Conservation (phyloP, 2,888 invertebrate species). For the Therioaphis trifolii region DNA sequence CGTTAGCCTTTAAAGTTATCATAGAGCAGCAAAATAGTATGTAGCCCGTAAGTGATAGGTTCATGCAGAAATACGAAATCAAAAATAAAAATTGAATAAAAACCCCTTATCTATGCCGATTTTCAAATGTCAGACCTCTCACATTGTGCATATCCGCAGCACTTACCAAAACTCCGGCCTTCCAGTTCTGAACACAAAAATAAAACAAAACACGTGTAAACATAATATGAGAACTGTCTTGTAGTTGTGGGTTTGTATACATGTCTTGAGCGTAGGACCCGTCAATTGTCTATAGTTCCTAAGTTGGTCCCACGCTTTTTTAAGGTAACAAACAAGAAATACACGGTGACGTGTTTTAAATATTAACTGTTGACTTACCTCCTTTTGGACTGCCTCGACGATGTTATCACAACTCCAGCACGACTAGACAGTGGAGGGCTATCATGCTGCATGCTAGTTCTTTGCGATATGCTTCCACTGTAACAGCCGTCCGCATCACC, state of each 20-base stretch:
- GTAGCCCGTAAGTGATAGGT: constrained; percentile 54
- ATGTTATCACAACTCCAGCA: constrained; percentile 91
- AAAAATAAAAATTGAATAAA: constrained; percentile 57
- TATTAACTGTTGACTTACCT: constrained; percentile 72
- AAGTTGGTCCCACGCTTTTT: constrained; percentile 60
- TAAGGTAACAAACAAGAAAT: constrained; percentile 36
- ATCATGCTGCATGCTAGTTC: constrained; percentile 75
- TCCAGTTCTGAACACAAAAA: constrained; percentile 63
- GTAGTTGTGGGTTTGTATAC: constrained; percentile 17
- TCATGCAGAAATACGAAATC: constrained; percentile 62
- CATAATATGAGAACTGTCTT: constrained; percentile 51
- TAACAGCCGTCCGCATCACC: constrained; percentile 57
- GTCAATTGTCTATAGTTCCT: constrained; percentile 27
- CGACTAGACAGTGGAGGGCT: constrained; percentile 75
- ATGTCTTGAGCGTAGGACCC: constrained; percentile 58
- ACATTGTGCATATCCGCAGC: constrained; percentile 59
- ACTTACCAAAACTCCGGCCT: constrained; percentile 63
- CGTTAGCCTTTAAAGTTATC: constrained; percentile 40
- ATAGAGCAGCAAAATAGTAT: constrained; percentile 53
- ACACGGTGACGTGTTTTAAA: not conserved
- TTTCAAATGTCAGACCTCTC: constrained; percentile 60
- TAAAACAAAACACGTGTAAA: constrained; percentile 61
- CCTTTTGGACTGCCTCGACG: constrained; percentile 86
- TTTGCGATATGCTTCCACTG: constrained; percentile 64
- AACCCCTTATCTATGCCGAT: constrained; percentile 56